Evolutionary conservation across 1,140 invertebrate genomes (phyloP), one percentile per base, ranked within the genome.

Genomic region (Arctopsyche grandis): DNA sequence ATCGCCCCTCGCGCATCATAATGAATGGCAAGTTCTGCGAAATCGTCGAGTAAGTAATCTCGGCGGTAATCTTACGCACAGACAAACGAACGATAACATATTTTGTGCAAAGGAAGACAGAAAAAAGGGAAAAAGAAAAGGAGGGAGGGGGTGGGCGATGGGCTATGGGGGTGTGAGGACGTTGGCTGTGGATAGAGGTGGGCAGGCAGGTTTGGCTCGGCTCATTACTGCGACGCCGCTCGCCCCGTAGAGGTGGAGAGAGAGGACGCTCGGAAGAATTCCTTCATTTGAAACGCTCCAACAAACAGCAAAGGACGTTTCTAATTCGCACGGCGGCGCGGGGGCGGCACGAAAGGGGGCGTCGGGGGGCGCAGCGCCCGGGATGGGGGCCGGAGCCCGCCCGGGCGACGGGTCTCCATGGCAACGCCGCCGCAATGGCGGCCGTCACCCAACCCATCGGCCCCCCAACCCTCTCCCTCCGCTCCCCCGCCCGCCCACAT

Each of bases 301-400:
- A 77, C 81, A 80, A 80, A 74, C 81, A 82, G 81, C 81, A 82
- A 82, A 82, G 81, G 81, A 82, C 81, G 81, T 82, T 78, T 82
- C 81, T 82, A 82, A 82, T 82, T 82, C 81, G 77, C 81, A 69
- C 78, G 22, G 56, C 46, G 22, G 75, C 43, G 12, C 21, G 5
- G 60, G 71, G 58, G 48, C 26, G 52, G 76, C 10, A 74, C 12
- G 79, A 60, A 52, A 44, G 44, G 16, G 48, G 75, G 52, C 9
- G 52, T 7, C 9, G 75, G 24, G 19, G 24, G 46, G 46, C 71
- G 74, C 5, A 46, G 44, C 66, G 69, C 14, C 38, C 44, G 14
- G 70, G 22, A 58, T 16, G 71, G 71, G 81, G 60, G 77, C 4
- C 74, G 75, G 75, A 38, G 60, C 69, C 71, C 0, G 77, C 73